Percentiles rank a stretch among this genome's conserved stretches.
These are phyloP conservation scores for Aphrocallistes beatrix DNA, from an alignment of 37 sponge, comb jelly and placozoan species.

Conservation along the genomic window DNA sequence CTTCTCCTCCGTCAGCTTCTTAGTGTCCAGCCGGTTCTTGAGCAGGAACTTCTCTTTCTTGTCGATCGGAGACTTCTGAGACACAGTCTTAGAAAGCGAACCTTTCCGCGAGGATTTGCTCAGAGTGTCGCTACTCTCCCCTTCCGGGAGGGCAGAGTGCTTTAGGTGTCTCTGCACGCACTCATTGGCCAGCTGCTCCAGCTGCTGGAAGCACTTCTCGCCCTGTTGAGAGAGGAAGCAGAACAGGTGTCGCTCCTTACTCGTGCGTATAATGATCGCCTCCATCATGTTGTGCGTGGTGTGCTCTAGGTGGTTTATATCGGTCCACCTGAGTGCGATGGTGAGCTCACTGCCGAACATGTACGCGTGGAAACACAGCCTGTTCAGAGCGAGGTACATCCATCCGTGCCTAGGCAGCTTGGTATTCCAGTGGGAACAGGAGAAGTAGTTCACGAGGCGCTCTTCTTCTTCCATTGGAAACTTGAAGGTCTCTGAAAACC, in stretches of 20 bases:
- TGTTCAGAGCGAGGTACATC: constrained; percentile 85
- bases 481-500: constrained; percentile 58
- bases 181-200: not conserved
- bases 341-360: constrained; percentile 63
- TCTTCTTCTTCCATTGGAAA: constrained; percentile 58
- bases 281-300: not conserved
- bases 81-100: not conserved
- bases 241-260: not conserved
- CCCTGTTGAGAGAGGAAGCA: not conserved
- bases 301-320: constrained; percentile 22
- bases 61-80: not conserved
- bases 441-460: constrained; percentile 44
- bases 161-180: constrained; percentile 7
- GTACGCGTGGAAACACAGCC: constrained; percentile 77
- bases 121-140: not conserved
- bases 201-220: constrained; percentile 12
- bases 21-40: constrained; percentile 31
- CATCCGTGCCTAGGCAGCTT: constrained; percentile 82
- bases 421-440: constrained; percentile 62
- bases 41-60: constrained; percentile 27
- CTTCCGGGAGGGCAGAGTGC: not conserved
- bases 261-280: not conserved
- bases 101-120: not conserved
- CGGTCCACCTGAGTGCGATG: constrained; percentile 61
- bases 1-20: constrained; percentile 31